Evolutionary conservation across 2,888 invertebrate species (phyloP).

Genomic region (Melipona beecheii): DNA sequence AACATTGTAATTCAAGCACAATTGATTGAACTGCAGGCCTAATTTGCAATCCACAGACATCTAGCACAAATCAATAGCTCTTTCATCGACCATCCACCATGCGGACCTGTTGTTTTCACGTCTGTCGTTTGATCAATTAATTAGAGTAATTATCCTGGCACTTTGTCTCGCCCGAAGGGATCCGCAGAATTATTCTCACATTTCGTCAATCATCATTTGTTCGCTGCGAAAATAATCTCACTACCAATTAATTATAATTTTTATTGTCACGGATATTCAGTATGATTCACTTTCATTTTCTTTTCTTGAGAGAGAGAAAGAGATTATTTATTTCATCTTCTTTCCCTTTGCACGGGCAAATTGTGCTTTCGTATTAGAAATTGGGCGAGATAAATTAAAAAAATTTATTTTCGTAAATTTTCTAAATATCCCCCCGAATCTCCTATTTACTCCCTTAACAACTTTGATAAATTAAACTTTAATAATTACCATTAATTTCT

Average conservation of each 20-base stretch:
- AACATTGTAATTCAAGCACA: conserved; percentile 60
- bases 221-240: neutral
- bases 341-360: neutral
- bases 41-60: conserved; percentile 72
- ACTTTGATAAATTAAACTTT: too few relatives aligned
- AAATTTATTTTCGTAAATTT: neutral
- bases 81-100: conserved; percentile 49
- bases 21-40: conserved; percentile 70
- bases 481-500: too few relatives aligned
- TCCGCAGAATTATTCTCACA: conserved; percentile 1
- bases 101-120: conserved; percentile 42
- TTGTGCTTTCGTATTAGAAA: neutral
- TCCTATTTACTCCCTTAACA: too few relatives aligned
- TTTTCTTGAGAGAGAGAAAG: neutral
- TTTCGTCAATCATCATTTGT: conserved; percentile 14
- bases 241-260: conserved; percentile 1
- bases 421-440: neutral
- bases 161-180: conserved; percentile 3
- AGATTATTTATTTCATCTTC: neutral
- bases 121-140: conserved; percentile 47
- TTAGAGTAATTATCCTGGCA: conserved; percentile 46
- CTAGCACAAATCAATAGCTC: conserved; percentile 71
- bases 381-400: neutral
- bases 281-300: neutral
- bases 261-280: neutral